Base-by-base conservation (phyloP, 2,797 vertebrate species). In the Fistularia commersonii region DNA sequence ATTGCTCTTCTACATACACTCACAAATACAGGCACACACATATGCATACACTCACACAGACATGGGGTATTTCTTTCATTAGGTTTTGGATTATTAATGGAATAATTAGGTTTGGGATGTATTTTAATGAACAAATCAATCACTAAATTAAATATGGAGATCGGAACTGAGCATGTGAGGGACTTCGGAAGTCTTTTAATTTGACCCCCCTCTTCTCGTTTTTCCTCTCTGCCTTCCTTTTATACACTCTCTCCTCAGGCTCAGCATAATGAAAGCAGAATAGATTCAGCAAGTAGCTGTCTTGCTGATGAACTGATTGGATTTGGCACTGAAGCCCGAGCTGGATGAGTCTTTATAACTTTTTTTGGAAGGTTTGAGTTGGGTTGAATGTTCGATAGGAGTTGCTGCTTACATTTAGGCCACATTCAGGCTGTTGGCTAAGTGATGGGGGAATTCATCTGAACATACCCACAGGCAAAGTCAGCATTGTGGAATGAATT, bases 41-140 rank as follows among this genome's bases (percentile, higher is more conserved):
- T 34, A 23, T 4, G 23, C 23, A 23, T 23, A 23, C 23, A 23
- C 23, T 2, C 23, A 23, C 23, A 23, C 23, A 23, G 23, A 23
- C 23, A 23, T 4, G 23, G 4, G 23, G 46, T 31, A 51, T 14
- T 67, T 55, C 71, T 74, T 73, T 49, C 62, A 75, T 77, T 74
- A 54, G 64, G 35, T 72, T 77, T 76, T 86, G 64, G 72, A 82
- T 81, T 83, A 83, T 86, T 85, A 80, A 86, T 86, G 77, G 73
- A 84, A 85, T 87, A 85, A 87, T 88, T 88, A 82, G 69, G 69
- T 76, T 74, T 77, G 77, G 72, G 72, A 77, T 85, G 77, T 81
- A 76, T 85, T 88, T 76, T 83, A 87, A 86, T 82, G 77, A 87
- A 85, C 65, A 85, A 79, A 84, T 86, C 74, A 82, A 79, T 86